Evolutionary conservation across 2,797 vertebrate genomes (phyloP).

Genomic region (Merluccius polli): DNA sequence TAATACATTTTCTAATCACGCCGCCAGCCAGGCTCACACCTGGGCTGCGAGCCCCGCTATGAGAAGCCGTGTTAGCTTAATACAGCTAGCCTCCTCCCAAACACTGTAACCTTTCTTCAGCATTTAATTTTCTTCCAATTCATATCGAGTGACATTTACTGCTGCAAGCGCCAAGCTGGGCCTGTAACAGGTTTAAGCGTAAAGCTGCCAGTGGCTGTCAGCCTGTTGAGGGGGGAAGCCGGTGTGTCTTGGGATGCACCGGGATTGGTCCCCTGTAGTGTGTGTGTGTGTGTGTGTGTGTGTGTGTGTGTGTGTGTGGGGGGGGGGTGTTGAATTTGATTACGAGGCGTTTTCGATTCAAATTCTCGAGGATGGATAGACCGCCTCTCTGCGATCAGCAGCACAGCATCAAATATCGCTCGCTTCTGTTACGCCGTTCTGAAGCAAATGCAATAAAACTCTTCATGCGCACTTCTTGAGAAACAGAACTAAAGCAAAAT

Average conservation of each 20-base stretch:
- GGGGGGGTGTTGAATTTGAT: not conserved
- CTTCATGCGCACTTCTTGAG: not conserved
- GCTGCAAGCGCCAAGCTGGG: not conserved
- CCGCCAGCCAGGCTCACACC: not conserved
- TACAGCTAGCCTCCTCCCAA: not conserved
- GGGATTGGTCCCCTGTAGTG: not conserved
- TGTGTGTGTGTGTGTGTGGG: not conserved
- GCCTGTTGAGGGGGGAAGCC: not conserved
- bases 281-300: not conserved
- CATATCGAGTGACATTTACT: not conserved
- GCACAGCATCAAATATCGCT: not conserved
- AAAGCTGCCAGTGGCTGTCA: not conserved
- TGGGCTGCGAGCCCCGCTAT: not conserved
- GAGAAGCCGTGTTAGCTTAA: not conserved
- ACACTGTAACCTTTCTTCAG: not conserved
- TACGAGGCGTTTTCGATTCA: not conserved
- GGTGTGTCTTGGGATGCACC: not conserved
- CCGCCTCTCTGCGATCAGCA: not conserved
- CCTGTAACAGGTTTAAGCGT: not conserved
- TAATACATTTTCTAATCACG: not conserved
- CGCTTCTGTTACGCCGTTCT: not conserved
- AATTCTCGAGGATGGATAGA: not conserved
- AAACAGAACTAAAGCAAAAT: not conserved
- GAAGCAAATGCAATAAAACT: not conserved
- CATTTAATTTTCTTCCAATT: not conserved